A percentile compares a stretch with the other conserved stretches of the same genome.
Conservation (phyloP, 2,797 vertebrate species). For the Brachymystax lenok region DNA sequence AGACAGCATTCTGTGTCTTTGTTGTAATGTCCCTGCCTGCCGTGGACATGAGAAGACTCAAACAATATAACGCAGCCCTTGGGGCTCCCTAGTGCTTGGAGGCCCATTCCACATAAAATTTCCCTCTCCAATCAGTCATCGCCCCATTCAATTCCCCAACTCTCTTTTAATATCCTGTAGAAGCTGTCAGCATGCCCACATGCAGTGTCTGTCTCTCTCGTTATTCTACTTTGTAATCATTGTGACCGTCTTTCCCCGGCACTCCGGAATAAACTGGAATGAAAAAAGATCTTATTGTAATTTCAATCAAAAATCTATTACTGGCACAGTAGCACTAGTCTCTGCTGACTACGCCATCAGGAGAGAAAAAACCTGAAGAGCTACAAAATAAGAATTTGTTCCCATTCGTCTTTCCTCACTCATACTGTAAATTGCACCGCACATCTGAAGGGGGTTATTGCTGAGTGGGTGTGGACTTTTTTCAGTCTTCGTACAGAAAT, state of each 20-base stretch:
- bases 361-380: too few relatives aligned
- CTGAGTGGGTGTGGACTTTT: too few relatives aligned
- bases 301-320: constrained; percentile 41
- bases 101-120: too few relatives aligned
- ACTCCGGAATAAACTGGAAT: constrained; percentile 55
- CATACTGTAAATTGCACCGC: too few relatives aligned
- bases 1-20: neutral
- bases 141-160: too few relatives aligned
- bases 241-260: constrained; percentile 46
- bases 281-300: constrained; percentile 42
- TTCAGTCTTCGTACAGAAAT: too few relatives aligned
- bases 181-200: constrained; percentile 29
- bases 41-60: neutral
- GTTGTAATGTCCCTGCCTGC: neutral
- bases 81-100: constrained; percentile 25
- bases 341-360: too few relatives aligned
- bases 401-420: too few relatives aligned
- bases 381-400: too few relatives aligned
- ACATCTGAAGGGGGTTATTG: too few relatives aligned
- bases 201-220: constrained; percentile 42
- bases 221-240: constrained; percentile 66
- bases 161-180: constrained; percentile 6
- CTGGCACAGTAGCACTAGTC: constrained; percentile 34
- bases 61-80: neutral
- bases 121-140: too few relatives aligned